Conservation (phyloP, 2,888 invertebrate genomes). For the Cryptocephalus primarius region DNA sequence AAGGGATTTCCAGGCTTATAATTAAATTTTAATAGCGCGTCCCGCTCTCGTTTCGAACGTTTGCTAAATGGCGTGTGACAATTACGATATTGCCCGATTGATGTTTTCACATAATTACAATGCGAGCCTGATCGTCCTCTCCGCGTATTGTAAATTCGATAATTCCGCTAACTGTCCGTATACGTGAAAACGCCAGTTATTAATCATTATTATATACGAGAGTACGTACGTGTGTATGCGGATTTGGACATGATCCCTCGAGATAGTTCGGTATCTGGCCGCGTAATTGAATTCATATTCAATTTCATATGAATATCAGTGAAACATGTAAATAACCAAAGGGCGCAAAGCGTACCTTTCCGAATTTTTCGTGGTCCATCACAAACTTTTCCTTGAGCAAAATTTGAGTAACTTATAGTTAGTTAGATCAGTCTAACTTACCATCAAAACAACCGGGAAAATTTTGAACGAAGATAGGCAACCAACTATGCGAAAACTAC, state of each 20-base stretch:
- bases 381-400: too few species aligned
- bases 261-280: not conserved
- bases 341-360: too few species aligned
- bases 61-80: conserved; percentile 12
- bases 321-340: too few species aligned
- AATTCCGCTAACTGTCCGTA: conserved; percentile 15
- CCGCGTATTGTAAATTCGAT: conserved; percentile 15
- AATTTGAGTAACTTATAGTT: too few species aligned
- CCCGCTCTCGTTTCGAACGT: conserved; percentile 3
- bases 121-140: conserved; percentile 4
- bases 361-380: too few species aligned
- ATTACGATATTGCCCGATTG: conserved; percentile 12
- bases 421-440: too few species aligned
- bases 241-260: not conserved
- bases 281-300: too few species aligned
- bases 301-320: too few species aligned
- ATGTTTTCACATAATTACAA: conserved; percentile 10
- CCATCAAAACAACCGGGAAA: too few species aligned
- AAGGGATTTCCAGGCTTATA: conserved; percentile 11
- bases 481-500: too few species aligned
- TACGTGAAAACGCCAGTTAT: conserved; percentile 7
- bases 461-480: too few species aligned
- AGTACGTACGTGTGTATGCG: conserved; percentile 4
- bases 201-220: conserved; percentile 8
- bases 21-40: conserved; percentile 11